Evolutionary conservation across 1,140 invertebrate species (phyloP).

Genomic region (Pseudomyrmex dendroicus): DNA sequence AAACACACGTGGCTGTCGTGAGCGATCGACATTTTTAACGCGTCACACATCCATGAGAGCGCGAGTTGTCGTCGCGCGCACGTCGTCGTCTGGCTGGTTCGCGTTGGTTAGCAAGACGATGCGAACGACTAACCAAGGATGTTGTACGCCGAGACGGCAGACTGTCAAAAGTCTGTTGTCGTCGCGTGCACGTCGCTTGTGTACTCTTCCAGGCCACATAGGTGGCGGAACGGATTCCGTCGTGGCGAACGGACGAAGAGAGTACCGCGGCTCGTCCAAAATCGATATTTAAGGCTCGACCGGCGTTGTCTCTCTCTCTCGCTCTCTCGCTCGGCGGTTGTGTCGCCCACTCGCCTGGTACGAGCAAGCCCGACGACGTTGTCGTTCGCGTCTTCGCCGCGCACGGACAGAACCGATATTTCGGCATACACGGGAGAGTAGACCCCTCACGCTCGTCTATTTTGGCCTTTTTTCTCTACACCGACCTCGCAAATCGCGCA

Average conservation of each 20-base stretch:
- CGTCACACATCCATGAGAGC: not conserved
- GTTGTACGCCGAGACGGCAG: not conserved
- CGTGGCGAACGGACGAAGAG: conserved; percentile 50
- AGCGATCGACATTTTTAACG: conserved; percentile 54
- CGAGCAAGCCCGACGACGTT: conserved; percentile 30
- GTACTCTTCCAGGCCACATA: conserved; percentile 2
- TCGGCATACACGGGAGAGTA: no score
- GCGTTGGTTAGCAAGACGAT: not conserved
- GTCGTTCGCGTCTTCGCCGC: conserved; percentile 21
- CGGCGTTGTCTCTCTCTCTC: conserved; percentile 70
- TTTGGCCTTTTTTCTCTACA: not conserved
- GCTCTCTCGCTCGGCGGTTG: conserved; percentile 1
- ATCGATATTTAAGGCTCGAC: conserved; percentile 81
- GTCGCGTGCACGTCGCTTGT: conserved; percentile 13
- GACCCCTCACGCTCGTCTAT: no score
- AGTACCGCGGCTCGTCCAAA: conserved; percentile 72
- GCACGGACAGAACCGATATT: conserved; percentile 48
- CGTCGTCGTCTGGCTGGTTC: no score
- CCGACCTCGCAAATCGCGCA: not conserved
- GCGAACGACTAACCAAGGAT: not conserved
- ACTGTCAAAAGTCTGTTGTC: conserved; percentile 2
- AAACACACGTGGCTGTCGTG: conserved; percentile 42
- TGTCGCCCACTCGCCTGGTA: conserved; percentile 62
- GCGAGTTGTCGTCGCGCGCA: not conserved
- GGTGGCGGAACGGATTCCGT: conserved; percentile 43